Evolutionary conservation across 1,140 invertebrate genomes (phyloP), one percentile per base, ranked within the genome.

Genomic region (Triops cancriformis): DNA sequence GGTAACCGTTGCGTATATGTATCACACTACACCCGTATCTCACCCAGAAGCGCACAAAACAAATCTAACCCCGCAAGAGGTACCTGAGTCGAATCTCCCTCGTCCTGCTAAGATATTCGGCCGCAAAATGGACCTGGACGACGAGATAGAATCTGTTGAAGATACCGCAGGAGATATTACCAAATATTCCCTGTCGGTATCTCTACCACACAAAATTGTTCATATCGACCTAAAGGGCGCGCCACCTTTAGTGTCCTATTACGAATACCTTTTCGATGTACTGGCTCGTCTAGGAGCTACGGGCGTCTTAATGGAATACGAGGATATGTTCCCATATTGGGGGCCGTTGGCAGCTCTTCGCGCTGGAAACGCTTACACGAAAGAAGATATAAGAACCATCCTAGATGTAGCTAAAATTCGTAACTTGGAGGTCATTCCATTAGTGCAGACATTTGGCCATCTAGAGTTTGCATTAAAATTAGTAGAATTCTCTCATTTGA

Each of bases 391-490:
- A 1, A 81, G 82, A 18, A 86, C 87, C 23, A 88, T 96, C 77
- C 83, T 91, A 51, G 82, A 86, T 45, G 82, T 89, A 27, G 92
- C 93, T 0, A 86, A 88, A 76, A 86, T 89, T 11, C 88, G 90
- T 80, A 85, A 87, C 1, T 85, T 98, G 1, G 90, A 92, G 79
- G 89, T 98, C 0, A 93, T 98, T 81, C 97, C 97, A 26, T 86
- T 99, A 4, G 88, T 98, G 10, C 97, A 98, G 86, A 98, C 96
- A 6, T 97, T 98, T 86, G 97, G 96, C 2, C 97, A 98, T 84
- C 84, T 97, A 83, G 94, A 98, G 87, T 96, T 93, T 87, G 90
- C 91, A 0, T 85, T 98, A 72, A 98, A 98, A 84, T 88, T 93
- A 79, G 83, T 89, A 41, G 88, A 92, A 80, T 97, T 92, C 83